Base-by-base conservation (phyloP, 2,113 vertebrate genomes). In the Tauraco erythrolophus region DNA sequence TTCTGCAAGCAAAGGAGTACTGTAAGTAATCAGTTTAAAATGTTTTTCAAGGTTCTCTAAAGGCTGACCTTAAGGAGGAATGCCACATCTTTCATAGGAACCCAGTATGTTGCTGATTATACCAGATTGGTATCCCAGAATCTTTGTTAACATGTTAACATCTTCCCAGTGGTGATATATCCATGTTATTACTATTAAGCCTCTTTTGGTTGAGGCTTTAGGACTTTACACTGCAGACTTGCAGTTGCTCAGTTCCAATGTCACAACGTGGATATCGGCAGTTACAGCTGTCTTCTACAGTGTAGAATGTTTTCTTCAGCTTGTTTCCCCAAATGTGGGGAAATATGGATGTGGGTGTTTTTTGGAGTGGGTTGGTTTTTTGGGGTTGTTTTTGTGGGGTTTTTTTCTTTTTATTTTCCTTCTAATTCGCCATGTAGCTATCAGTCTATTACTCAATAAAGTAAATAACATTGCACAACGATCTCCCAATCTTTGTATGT, bases 401-500 rank as follows among this genome's bases (percentile, higher is more conserved):
- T 33, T 2, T 4, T 16, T 7, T 96, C 93, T 92, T 61, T 79
- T 89, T 89, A 89, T 4, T 96, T 51, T 90, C 58, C 94, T 97
- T 98, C 31, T 69, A 65, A 91, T 97, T 97, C 91, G 97, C 93
- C 89, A 77, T 88, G 97, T 98, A 98, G 96, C 96, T 98, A 89
- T 95, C 56, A 64, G 86, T 94, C 76, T 96, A 97, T 98, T 98
- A 98, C 94, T 98, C 91, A 98, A 98, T 98, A 98, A 98, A 97
- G 84, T 70, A 84, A 97, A 96, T 92, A 79, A 92, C 95, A 97
- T 95, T 96, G 66, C 88, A 95, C 84, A 97, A 95, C 51, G 79
- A 53, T 69, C 60, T 97, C 43, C 22, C 30, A 76, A 66, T 97
- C 90, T 79, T 91, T 97, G 89, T 92, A 92, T 84, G n/a, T 85